phyloP scores from a whole-genome alignment of 2,113 vertebrate genomes.

The Chionis minor region DNA sequence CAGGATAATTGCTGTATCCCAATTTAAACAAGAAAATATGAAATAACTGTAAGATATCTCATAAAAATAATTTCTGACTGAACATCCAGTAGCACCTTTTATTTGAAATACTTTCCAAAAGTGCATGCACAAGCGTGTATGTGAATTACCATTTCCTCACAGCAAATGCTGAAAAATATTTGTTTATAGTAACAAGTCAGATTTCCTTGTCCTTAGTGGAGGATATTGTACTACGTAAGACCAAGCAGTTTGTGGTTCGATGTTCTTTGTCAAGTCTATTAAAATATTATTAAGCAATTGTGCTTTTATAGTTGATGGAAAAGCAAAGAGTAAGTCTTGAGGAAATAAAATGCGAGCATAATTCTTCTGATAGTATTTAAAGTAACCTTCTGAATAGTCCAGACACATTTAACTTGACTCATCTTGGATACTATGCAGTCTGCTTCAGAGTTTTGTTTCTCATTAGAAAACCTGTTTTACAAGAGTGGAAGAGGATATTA shows the following conservation, averaged over 20 bases:
- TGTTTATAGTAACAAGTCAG: not conserved
- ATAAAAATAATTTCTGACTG: not conserved
- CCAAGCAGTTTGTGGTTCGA: not conserved
- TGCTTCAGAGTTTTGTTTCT: not conserved
- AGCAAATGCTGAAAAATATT: not conserved
- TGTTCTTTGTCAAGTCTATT: not conserved
- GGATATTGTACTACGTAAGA: not conserved
- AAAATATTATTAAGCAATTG: not conserved
- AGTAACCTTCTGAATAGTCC: not conserved
- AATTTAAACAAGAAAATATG: not conserved
- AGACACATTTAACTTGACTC: not conserved
- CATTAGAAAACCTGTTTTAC: not conserved
- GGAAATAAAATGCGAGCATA: not conserved
- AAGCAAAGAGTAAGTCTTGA: not conserved
- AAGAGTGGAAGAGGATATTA: not conserved
- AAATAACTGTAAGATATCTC: not conserved
- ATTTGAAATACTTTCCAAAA: not conserved
- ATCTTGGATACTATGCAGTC: not conserved
- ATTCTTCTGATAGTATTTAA: not conserved
- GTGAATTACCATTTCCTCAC: not conserved
- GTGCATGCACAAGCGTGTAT: fast-evolving
- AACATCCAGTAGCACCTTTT: not conserved
- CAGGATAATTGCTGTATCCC: not conserved
- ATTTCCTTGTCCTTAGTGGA: not conserved
- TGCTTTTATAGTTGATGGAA: not conserved